Base-by-base conservation (phyloP, 2,797 vertebrate genomes). In the Melopsittacus undulatus region DNA sequence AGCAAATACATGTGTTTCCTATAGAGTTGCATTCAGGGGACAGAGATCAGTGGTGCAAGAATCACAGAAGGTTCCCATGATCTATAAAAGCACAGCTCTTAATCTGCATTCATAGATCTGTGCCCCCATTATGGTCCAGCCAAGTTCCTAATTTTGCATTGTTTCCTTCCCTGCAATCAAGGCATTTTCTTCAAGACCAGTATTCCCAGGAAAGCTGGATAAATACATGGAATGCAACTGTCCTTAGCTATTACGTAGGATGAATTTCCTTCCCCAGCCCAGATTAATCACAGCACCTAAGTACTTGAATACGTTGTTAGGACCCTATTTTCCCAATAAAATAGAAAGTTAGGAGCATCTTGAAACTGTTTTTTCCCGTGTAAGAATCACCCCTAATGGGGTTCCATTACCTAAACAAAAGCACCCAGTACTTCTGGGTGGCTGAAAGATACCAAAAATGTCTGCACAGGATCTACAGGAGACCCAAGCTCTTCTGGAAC, bases 1-100 rank as follows among this genome's bases (percentile, higher is more conserved):
- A 61, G 5, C 5, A 4, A 62, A 59, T 43, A 18, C 3, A 16
- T 0, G 0, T 7, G 3, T 32, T 61, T 73, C 38, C 29, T n/a
- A 59, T 27, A 30, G 6, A 49, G 10, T 2, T 63, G 32, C 26
- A 23, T 29, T 78, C 40, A 45, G 23, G 45, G 36, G 26, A 91
- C 11, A 22, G 42, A 49, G 10, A 49, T 7, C 46, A 83, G 32
- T 2, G 26, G 5, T 24, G 13, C 22, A 57, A 66, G 29, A 9
- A 54, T 10, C 32, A 34, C 46, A 27, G 20, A 66, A 85, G 23
- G 8, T 45, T 73, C 64, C 32, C 38, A 22, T 2, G 29, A n/a
- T 32, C 52, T 8, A 49, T 4, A 80, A 57, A 93, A 66, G 24
- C 42, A 66, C 23, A 77, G 45, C 8, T 46, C 45, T 38, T 36